Evolutionary conservation across 2,113 vertebrate genomes (phyloP).

Genomic region (Cyanistes caeruleus): DNA sequence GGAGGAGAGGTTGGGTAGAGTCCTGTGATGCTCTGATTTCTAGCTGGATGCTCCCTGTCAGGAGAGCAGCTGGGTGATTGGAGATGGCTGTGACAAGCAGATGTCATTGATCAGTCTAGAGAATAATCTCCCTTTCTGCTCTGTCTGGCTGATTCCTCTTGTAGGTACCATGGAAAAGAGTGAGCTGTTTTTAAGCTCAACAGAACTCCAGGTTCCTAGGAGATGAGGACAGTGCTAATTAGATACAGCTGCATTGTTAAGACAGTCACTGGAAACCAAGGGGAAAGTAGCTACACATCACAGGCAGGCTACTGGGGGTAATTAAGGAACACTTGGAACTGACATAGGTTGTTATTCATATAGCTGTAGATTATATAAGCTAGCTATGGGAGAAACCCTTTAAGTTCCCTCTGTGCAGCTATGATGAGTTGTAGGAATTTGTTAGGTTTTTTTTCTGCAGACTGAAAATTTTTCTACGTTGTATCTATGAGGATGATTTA

Average conservation of each 20-base stretch:
- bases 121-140: background rate
- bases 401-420: background rate
- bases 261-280: background rate
- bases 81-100: background rate
- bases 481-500: background rate
- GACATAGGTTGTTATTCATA: background rate
- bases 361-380: background rate
- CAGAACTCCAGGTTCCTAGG: conserved; percentile 14
- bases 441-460: background rate
- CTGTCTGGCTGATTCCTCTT: background rate
- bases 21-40: conserved; percentile 1
- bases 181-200: background rate
- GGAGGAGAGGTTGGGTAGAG: conserved; percentile 8
- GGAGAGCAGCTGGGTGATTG: background rate
- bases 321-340: background rate
- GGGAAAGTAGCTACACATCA: background rate
- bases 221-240: conserved; percentile 3
- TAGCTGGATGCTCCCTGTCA: background rate
- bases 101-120: background rate
- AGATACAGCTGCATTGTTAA: conserved; percentile 23
- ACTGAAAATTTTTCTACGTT: background rate
- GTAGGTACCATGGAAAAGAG: background rate
- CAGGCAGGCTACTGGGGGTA: background rate
- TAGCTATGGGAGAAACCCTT: background rate
- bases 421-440: background rate